These are phyloP conservation scores for Pemphigus obesinymphae DNA, from an alignment of 1,140 invertebrate species.

Conservation along the genomic window DNA sequence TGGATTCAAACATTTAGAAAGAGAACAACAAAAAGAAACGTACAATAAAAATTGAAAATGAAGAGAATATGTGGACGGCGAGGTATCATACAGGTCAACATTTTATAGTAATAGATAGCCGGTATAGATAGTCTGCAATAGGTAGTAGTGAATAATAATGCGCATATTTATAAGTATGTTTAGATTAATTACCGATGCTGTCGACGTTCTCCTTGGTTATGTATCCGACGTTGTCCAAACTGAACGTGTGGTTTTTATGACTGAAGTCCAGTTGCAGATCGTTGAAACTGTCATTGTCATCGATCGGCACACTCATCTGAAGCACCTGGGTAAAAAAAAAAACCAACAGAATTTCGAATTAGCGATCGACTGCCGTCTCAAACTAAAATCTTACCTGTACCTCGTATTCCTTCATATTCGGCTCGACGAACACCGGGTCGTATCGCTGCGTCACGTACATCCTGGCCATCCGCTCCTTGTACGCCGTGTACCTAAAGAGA, in stretches of 20 bases:
- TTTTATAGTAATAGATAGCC: no score
- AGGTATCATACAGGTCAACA: no score
- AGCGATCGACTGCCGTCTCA: not conserved
- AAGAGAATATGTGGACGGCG: no score
- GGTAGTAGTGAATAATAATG: no score
- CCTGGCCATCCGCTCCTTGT: slow-evolving; percentile 68
- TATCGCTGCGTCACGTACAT: slow-evolving; percentile 71
- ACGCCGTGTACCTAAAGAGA: slow-evolving; percentile 66
- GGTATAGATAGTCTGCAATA: no score
- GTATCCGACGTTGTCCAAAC: slow-evolving; percentile 77
- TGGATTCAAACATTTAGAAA: no score
- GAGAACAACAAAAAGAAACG: no score
- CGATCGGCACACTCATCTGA: slow-evolving; percentile 79
- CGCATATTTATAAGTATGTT: no score
- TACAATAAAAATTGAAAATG: no score
- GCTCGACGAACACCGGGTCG: slow-evolving; percentile 72
- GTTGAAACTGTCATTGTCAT: slow-evolving; percentile 69
- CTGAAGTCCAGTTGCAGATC: slow-evolving; percentile 82
- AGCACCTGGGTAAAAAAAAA: slow-evolving; percentile 57
- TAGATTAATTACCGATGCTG: slow-evolving; percentile 45
- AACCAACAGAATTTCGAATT: not conserved
- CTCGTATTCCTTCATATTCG: slow-evolving; percentile 76
- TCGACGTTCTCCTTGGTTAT: slow-evolving; percentile 70
- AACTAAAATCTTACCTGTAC: slow-evolving; percentile 57
- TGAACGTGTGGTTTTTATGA: slow-evolving; percentile 79